Percentiles rank a stretch among this genome's conserved stretches.
Evolutionary conservation across 2,888 invertebrate genomes (phyloP).

Genomic region (Sialis fuliginosa): DNA sequence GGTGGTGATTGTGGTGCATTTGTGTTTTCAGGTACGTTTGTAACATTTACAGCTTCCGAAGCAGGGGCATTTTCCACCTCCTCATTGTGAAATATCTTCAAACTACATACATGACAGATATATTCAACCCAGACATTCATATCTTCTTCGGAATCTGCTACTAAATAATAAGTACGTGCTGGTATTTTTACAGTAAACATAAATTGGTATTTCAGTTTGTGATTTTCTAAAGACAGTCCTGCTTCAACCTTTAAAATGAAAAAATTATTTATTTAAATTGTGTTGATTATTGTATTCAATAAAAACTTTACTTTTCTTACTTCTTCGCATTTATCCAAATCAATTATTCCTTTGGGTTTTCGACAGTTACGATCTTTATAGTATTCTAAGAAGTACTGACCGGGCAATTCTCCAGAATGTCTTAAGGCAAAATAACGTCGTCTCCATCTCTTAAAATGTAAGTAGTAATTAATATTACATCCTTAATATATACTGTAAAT

Average conservation of each 20-base stretch:
- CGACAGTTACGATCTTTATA: conserved; percentile 75
- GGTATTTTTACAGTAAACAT: conserved; percentile 85
- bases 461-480: conserved; percentile 5
- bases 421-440: conserved; percentile 86
- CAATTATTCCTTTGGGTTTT: conserved; percentile 75
- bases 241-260: conserved; percentile 50
- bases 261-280: not conserved
- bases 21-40: conserved; percentile 32
- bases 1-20: conserved; percentile 17
- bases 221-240: conserved; percentile 65
- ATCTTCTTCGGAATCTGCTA: conserved; percentile 78
- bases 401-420: conserved; percentile 81
- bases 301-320: conserved; percentile 25
- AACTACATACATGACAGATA: conserved; percentile 80
- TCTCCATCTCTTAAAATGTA: conserved; percentile 69
- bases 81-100: conserved; percentile 52
- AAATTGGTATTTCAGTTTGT: conserved; percentile 61
- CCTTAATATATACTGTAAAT: not conserved
- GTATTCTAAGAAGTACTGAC: conserved; percentile 85
- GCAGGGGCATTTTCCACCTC: conserved; percentile 10
- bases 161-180: conserved; percentile 77
- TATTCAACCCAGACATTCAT: conserved; percentile 94
- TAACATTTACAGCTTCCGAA: conserved; percentile 3
- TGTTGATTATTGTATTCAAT: too few species aligned
- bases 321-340: conserved; percentile 92